Evolutionary conservation across 2,797 vertebrate species (phyloP).

Genomic region (Anas bahamensis): DNA sequence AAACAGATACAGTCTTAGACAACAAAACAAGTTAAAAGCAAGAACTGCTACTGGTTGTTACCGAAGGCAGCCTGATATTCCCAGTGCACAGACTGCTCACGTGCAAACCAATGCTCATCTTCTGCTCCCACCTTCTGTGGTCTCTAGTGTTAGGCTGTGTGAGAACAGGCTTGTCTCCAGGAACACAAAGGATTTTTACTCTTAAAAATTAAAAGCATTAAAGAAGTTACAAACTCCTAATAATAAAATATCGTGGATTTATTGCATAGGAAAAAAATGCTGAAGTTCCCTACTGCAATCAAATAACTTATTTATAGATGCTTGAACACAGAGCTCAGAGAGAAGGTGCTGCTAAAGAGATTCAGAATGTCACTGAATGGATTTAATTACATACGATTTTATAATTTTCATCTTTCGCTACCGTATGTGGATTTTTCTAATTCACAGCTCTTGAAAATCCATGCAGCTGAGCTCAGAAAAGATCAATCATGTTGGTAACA

Average conservation of each 20-base stretch:
- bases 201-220: neutral
- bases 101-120: neutral
- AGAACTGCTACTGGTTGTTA: neutral
- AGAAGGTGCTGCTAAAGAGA: constrained; percentile 3
- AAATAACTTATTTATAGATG: neutral
- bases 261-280: neutral
- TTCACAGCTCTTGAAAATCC: constrained; percentile 4
- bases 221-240: neutral
- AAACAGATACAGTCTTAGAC: neutral
- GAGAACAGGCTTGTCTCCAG: neutral
- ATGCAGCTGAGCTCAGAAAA: neutral
- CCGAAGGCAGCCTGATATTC: neutral
- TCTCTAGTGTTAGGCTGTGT: neutral
- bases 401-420: neutral
- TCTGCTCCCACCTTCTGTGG: neutral
- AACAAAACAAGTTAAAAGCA: neutral
- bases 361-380: neutral
- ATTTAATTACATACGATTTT: neutral
- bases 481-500: neutral
- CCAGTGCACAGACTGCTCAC: neutral
- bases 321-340: neutral
- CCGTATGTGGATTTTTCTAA: neutral
- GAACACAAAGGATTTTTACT: neutral
- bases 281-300: neutral
- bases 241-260: neutral